Conservation (phyloP, 2,888 invertebrate species). For the Anodontia alba region DNA sequence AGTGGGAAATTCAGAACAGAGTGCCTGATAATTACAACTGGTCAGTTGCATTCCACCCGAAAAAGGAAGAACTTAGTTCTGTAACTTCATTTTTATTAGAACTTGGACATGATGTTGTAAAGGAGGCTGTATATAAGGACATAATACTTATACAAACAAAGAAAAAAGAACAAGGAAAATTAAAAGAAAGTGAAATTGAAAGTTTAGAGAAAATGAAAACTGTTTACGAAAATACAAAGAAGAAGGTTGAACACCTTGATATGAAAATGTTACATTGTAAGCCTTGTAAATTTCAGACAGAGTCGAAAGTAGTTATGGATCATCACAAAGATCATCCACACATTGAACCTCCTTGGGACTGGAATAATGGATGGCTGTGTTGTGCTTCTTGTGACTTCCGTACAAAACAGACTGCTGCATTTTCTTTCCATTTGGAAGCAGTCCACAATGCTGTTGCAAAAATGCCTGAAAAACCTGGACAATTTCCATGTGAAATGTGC, state of each 20-base stretch:
- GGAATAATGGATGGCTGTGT: slow-evolving; percentile 84
- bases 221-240: slow-evolving; percentile 75
- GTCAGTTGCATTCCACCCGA: slow-evolving; percentile 65
- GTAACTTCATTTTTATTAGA: slow-evolving; percentile 95
- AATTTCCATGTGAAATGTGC: slow-evolving; percentile 96
- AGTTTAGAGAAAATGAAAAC: slow-evolving; percentile 89
- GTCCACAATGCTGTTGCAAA: slow-evolving; percentile 94
- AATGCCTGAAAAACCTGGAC: slow-evolving; percentile 93
- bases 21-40: slow-evolving; percentile 73
- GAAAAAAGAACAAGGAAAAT: slow-evolving; percentile 87
- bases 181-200: slow-evolving; percentile 86
- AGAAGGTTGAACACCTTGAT: slow-evolving; percentile 74
- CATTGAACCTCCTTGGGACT: slow-evolving; percentile 64
- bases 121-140: slow-evolving; percentile 97
- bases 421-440: slow-evolving; percentile 95
- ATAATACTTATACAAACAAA: slow-evolving; percentile 94
- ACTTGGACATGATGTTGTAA: slow-evolving; percentile 95
- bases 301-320: slow-evolving; percentile 85
- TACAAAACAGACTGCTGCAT: slow-evolving; percentile 87
- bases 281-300: slow-evolving; percentile 75
- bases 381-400: slow-evolving; percentile 94
- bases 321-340: slow-evolving; percentile 89
- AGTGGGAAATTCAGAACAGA: slow-evolving; percentile 73
- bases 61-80: slow-evolving; percentile 71
- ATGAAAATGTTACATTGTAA: slow-evolving; percentile 67